Evolutionary conservation across 2,797 vertebrate species (phyloP).

Genomic region (Sebastes glaucus): DNA sequence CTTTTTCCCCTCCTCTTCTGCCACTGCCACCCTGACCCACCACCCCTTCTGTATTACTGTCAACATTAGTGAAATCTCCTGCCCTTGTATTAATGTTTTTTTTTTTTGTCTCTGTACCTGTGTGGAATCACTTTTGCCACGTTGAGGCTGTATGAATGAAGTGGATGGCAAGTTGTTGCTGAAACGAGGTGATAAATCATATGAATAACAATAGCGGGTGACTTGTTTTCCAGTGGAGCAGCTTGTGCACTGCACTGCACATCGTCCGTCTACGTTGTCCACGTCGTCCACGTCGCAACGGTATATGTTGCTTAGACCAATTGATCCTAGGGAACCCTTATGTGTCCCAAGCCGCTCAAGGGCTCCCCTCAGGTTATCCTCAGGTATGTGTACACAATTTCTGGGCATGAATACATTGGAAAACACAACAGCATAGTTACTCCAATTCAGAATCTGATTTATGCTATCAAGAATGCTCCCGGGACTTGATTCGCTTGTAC

Average conservation of each 20-base stretch:
- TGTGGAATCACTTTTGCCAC: not conserved
- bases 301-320: not conserved
- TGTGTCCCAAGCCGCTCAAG: not conserved
- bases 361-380: rapidly evolving
- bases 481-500: rapidly evolving
- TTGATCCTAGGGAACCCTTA: not conserved
- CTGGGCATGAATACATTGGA: not conserved
- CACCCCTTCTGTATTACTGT: not conserved
- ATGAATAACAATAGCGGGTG: not conserved
- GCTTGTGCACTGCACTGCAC: not conserved
- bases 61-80: not conserved
- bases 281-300: not conserved
- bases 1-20: not conserved
- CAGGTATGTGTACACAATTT: rapidly evolving
- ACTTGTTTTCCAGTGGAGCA: not conserved
- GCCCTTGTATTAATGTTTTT: not conserved
- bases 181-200: not conserved
- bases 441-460: not conserved
- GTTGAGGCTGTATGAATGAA: not conserved
- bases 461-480: not conserved
- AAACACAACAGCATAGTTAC: constrained; percentile 13
- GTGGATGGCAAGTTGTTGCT: not conserved
- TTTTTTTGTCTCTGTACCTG: not conserved
- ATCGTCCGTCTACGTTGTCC: rapidly evolving
- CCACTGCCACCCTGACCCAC: too few species aligned